A percentile compares a stretch with the other conserved stretches of the same genome.
phyloP scores from a whole-genome alignment of 2,888 invertebrate genomes.

The Meghimatium bilineatum region DNA sequence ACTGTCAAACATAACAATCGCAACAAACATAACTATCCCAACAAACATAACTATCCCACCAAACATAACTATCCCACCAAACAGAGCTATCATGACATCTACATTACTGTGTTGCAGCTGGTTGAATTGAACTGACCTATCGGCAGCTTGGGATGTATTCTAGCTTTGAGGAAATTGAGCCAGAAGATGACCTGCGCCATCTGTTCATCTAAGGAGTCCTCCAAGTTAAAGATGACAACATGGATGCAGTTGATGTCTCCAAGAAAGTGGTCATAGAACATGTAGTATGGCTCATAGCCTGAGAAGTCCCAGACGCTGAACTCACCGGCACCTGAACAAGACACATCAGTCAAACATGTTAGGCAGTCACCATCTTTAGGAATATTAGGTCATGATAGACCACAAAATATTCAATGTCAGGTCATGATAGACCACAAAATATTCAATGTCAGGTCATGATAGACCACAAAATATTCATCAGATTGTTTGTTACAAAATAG shows the following conservation, averaged over 20 bases:
- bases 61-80: too few species aligned
- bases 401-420: too few species aligned
- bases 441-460: too few species aligned
- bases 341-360: neutral
- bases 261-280: slow-evolving; percentile 85
- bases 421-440: too few species aligned
- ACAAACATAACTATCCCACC: too few species aligned
- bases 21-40: too few species aligned
- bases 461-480: too few species aligned
- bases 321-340: slow-evolving; percentile 81
- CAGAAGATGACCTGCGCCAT: slow-evolving; percentile 84
- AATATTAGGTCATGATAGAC: too few species aligned
- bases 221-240: slow-evolving; percentile 83
- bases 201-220: slow-evolving; percentile 83
- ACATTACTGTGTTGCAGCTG: neutral
- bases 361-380: too few species aligned
- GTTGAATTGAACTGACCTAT: slow-evolving; percentile 58
- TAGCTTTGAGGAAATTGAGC: slow-evolving; percentile 85
- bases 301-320: slow-evolving; percentile 86
- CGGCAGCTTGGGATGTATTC: slow-evolving; percentile 81
- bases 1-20: too few species aligned
- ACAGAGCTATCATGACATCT: neutral
- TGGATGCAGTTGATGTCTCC: slow-evolving; percentile 82
- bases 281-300: slow-evolving; percentile 84
- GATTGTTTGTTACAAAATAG: too few species aligned